phyloP scores from a whole-genome alignment of 1,140 invertebrate genomes.

The Nasonia longicornis region DNA sequence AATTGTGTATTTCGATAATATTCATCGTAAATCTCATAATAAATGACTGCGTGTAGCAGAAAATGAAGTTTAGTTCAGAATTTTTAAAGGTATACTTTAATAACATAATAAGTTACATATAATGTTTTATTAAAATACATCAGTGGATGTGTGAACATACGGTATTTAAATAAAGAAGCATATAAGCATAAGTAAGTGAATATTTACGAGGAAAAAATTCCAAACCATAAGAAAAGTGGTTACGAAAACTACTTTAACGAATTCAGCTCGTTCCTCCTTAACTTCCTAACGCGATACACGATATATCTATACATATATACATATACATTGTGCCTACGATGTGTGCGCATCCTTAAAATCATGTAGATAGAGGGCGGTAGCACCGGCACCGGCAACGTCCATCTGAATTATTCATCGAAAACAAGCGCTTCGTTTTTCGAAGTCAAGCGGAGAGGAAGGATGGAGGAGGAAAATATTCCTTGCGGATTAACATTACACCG shows the following conservation, averaged over 20 bases:
- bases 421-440: slow-evolving; percentile 37
- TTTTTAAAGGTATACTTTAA: no score
- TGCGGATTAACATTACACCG: slow-evolving; percentile 35
- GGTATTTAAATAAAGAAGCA: no score
- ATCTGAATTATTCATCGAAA: slow-evolving; percentile 38
- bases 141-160: no score
- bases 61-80: no score
- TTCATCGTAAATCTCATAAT: no score
- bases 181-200: no score
- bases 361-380: slow-evolving; percentile 21
- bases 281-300: neutral
- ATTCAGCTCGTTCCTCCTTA: neutral
- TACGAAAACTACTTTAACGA: slow-evolving; percentile 11
- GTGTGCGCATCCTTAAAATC: slow-evolving; percentile 28
- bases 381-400: neutral
- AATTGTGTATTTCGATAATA: no score
- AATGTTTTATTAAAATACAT: neutral
- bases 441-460: slow-evolving; percentile 1
- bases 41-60: no score
- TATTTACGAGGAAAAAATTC: no score
- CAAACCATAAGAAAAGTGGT: neutral
- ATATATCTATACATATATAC: neutral
- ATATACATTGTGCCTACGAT: neutral
- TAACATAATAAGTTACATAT: no score
- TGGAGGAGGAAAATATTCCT: slow-evolving; percentile 29